Base-by-base conservation (phyloP, 2,113 vertebrate genomes). In the Trogon melanurus region DNA sequence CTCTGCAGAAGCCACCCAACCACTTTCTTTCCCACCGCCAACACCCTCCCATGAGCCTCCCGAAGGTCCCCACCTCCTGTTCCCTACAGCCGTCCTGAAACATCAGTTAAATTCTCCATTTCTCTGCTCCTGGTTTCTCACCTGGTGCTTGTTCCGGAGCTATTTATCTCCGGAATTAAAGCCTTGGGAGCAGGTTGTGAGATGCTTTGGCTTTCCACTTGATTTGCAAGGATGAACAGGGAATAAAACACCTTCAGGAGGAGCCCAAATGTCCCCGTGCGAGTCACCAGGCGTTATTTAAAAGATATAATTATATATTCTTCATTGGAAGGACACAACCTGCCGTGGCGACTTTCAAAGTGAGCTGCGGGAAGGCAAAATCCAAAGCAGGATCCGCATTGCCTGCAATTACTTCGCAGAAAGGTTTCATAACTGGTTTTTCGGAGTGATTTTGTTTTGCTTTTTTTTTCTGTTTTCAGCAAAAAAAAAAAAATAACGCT, bases 181-280 rank as follows among this genome's bases (percentile, higher is more conserved):
- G 4, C 27, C 32, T 38, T 8, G 15, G 1, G 1, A 25, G n/a
- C 1, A 11, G 32, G 7, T 22, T 6, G 34, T 1, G 22, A 44
- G 41, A 26, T 0, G 16, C 4, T 75, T 56, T 6, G 78, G 5
- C 4, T 76, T 29, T 21, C 9, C 53, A 3, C 47, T 44, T 9
- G 47, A 29, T 18, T 61, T 44, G 9, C 18, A 4, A 7, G 16
- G 21, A 27, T 23, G 16, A 36, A 1, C 4, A 12, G 10, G 64
- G 32, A 15, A 23, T 27, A 25, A 67, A 41, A 70, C 1, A 3
- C 4, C 0, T 2, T 26, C 80, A 41, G 41, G 73, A 65, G 73
- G 48, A 83, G 18, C 41, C 34, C 67, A 4, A 45, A 29, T 2
- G 36, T 25, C 41, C 44, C 67, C 25, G 2, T 4, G 32, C 27